These are phyloP conservation scores for Xanthia icteritia DNA, from an alignment of 2,888 invertebrate genomes.

Conservation along the genomic window DNA sequence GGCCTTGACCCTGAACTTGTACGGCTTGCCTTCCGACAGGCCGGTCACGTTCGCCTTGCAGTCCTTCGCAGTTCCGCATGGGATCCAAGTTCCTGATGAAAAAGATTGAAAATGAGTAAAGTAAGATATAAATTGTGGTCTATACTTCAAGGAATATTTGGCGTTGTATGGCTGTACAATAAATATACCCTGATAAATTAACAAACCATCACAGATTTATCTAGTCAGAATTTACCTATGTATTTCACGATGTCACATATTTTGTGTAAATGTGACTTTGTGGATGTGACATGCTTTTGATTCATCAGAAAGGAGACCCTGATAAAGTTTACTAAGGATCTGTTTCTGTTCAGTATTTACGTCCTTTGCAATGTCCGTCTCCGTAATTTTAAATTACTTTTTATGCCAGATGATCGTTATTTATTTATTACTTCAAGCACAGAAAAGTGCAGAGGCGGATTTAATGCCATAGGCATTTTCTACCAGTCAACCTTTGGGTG, in stretches of 20 bases:
- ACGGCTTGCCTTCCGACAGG: conserved; percentile 98
- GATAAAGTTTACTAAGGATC: no score
- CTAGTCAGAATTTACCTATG: background rate
- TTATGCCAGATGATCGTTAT: background rate
- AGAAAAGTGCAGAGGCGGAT: no score
- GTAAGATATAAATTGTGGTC: background rate
- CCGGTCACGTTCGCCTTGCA: conserved; percentile 95
- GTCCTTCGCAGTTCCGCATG: conserved; percentile 96
- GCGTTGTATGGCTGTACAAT: background rate
- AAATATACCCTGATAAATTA: no score
- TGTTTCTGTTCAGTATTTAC: no score
- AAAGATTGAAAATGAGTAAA: background rate
- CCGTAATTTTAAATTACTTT: background rate
- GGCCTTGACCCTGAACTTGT: conserved; percentile 99
- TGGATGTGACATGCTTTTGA: background rate
- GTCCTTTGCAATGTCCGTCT: no score
- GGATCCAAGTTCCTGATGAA: conserved; percentile 95
- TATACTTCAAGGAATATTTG: background rate
- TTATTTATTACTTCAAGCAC: no score
- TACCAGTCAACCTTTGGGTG: no score
- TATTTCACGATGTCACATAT: background rate
- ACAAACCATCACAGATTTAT: background rate
- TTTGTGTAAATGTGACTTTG: background rate
- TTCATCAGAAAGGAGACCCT: background rate
- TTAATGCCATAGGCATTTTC: no score